phyloP scores from a whole-genome alignment of 2,888 invertebrate genomes.

The Clanis bilineata region DNA sequence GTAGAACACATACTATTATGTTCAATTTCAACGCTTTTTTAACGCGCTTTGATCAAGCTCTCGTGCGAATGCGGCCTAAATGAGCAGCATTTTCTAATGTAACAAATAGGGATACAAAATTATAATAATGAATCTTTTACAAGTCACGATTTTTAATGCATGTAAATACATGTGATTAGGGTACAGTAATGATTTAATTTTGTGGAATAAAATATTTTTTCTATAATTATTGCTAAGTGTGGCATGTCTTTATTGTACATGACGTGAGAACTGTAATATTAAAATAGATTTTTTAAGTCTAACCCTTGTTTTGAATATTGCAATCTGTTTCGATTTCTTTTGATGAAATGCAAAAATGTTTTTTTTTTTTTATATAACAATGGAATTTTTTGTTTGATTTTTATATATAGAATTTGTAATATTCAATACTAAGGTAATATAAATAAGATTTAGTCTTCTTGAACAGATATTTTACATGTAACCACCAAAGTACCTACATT shows the following conservation, averaged over 20 bases:
- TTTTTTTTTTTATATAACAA: not conserved
- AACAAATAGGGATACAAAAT: conserved; percentile 15
- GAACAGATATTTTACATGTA: conserved; percentile 32
- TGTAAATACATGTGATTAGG: conserved; percentile 12
- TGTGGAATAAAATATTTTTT: conserved; percentile 9
- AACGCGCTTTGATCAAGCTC: too few species aligned
- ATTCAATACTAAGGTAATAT: conserved; percentile 45
- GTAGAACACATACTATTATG: too few species aligned
- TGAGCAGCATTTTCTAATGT: conserved; percentile 33
- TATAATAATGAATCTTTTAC: conserved; percentile 11
- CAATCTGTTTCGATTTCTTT: not conserved
- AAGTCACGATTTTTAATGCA: not conserved
- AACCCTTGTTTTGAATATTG: conserved; percentile 1
- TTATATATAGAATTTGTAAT: conserved; percentile 23
- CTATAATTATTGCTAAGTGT: conserved; percentile 11
- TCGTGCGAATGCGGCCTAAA: too few species aligned
- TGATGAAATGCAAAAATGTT: not conserved
- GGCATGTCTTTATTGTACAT: not conserved
- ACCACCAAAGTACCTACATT: not conserved
- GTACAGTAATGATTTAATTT: conserved; percentile 5
- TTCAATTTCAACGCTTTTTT: too few species aligned
- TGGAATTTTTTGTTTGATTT: not conserved
- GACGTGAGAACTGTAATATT: conserved; percentile 5
- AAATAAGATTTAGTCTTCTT: conserved; percentile 59
- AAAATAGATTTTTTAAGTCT: conserved; percentile 7